A percentile compares a stretch with the other conserved stretches of the same genome.
phyloP scores from a whole-genome alignment of 2,113 vertebrate species.

The Bubo bubo region DNA sequence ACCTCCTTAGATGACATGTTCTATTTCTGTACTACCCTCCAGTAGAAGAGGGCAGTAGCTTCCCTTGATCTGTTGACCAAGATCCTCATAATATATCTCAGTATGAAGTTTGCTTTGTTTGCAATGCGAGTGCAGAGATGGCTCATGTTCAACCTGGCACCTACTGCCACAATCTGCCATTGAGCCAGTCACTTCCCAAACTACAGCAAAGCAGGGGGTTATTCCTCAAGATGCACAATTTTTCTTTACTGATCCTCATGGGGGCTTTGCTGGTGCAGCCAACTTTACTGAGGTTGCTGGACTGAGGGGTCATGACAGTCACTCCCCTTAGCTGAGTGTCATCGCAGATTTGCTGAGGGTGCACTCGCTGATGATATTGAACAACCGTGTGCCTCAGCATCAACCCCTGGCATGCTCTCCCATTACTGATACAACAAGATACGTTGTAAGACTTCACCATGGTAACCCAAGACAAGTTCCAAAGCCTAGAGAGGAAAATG shows the following conservation, averaged over 20 bases:
- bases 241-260: neutral
- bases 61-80: neutral
- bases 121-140: neutral
- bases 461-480: neutral
- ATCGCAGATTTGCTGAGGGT: accelerated
- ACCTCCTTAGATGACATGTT: neutral
- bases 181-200: neutral
- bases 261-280: neutral
- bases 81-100: neutral
- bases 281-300: neutral
- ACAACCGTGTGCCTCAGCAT: accelerated
- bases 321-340: too few relatives aligned
- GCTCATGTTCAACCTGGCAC: neutral
- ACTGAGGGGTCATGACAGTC: accelerated
- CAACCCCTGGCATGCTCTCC: neutral
- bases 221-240: neutral
- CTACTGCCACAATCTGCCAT: accelerated
- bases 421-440: neutral
- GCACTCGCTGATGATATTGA: neutral
- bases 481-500: neutral
- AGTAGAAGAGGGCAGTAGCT: neutral
- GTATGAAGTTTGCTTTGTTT: neutral
- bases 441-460: neutral
- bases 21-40: neutral
- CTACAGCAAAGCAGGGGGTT: neutral